Conservation (phyloP, 2,113 vertebrate genomes). For the Tyrannus savana region DNA sequence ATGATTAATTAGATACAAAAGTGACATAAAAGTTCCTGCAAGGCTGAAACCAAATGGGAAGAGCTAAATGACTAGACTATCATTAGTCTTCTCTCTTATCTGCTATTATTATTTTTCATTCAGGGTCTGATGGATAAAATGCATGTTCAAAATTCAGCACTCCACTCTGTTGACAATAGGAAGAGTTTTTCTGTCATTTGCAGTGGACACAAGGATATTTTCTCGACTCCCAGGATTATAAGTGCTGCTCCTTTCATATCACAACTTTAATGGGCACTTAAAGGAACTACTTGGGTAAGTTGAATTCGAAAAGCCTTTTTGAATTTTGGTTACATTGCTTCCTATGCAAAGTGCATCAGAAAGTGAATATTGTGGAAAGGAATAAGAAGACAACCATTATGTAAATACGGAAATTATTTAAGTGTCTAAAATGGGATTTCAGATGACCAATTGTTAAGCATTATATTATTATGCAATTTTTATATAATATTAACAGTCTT, state of each 20-base stretch:
- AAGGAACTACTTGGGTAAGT: not conserved
- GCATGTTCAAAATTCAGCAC: not conserved
- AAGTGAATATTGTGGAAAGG: not conserved
- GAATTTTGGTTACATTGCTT: not conserved
- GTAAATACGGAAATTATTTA: not conserved
- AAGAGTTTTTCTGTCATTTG: not conserved
- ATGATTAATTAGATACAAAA: not conserved
- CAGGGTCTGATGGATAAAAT: not conserved
- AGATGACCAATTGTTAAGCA: not conserved
- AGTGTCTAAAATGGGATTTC: not conserved
- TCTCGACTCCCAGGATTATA: not conserved
- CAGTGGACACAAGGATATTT: not conserved
- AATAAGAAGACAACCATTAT: not conserved
- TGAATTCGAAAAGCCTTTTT: not conserved
- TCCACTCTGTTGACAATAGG: not conserved
- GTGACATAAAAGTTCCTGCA: not conserved
- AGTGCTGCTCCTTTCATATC: not conserved
- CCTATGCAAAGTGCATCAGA: not conserved
- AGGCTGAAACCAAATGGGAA: not conserved
- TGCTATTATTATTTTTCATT: not conserved
- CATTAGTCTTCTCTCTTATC: not conserved
- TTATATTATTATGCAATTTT: not conserved
- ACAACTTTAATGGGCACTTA: not conserved
- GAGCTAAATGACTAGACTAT: not conserved
- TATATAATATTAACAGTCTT: not conserved